Conservation (phyloP, 2,113 vertebrate genomes). For the Gnathonemus echidnorhynchus region DNA sequence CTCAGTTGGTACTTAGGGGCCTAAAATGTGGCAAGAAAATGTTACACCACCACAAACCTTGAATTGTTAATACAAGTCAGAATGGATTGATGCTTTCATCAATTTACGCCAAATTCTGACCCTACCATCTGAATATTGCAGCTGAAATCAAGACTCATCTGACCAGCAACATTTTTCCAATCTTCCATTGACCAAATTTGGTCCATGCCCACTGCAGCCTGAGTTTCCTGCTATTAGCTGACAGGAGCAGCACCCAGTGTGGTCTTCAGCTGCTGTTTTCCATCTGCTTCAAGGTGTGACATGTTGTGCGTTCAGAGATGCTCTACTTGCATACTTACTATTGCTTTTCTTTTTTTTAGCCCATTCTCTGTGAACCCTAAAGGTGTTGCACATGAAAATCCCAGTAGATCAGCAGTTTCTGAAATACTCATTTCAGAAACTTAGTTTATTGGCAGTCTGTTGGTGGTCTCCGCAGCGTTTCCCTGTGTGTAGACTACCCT, state of each 20-base stretch:
- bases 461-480: not conserved
- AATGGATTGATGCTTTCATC: not conserved
- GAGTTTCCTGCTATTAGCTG: not conserved
- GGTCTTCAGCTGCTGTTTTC: not conserved
- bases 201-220: not conserved
- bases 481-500: not conserved
- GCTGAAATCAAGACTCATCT: not conserved
- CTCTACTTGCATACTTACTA: not conserved
- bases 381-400: too few relatives aligned
- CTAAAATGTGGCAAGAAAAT: too few relatives aligned
- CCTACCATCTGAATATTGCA: not conserved
- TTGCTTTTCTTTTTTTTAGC: not conserved
- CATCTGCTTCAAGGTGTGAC: not conserved
- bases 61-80: not conserved
- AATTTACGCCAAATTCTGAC: not conserved
- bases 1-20: too few relatives aligned
- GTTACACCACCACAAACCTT: not conserved
- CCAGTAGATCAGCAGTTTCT: not conserved
- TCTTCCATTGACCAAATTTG: not conserved
- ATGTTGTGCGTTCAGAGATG: not conserved
- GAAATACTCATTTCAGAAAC: not conserved
- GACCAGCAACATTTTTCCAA: not conserved
- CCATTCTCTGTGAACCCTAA: not conserved
- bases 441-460: not conserved
- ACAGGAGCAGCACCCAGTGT: not conserved